Base-by-base conservation (phyloP, 2,888 invertebrate genomes). In the Operophtera brumata region DNA sequence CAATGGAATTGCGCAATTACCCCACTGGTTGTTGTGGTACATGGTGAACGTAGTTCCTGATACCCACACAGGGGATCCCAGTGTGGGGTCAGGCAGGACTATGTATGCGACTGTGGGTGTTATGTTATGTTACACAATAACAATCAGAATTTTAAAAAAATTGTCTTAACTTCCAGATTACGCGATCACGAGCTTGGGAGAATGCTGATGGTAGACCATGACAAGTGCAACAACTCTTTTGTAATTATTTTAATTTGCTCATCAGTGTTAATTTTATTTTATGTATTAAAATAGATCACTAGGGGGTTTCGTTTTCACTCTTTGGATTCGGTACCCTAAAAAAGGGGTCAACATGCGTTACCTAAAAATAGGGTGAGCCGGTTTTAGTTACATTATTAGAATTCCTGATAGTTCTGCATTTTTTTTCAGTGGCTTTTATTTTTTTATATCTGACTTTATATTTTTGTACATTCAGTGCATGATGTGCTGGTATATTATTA, bases 151-250 rank as follows among this genome's bases (percentile, higher is more conserved):
- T n/a, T n/a, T n/a, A n/a, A 20, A 20, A 20, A 3, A 20, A 20
- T 30, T 30, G 7, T 30, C 8, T 26, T 30, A 30, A 9, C 71
- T 91, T 83, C 43, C 86, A 92, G 92, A 90, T 85, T 92, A 91
- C 71, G 92, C 91, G 47, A 91, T 91, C 64, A 91, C 92, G 11
- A 91, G 91, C 68, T 76, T 90, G 48, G 92, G 92, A 25, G 92
- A 91, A 73, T 92, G 92, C 78, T 92, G 84, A 88, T 76, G 45
- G 9, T 9, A 12, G 7, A n/a, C 20, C 13, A 36, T 20, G 6
- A 10, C 20, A 41, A 36, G 2, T 40, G 12, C 13, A 47, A 43
- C 30, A 43, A 41, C 36, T 49, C 41, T 49, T 47, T 47, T 40
- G 42, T 55, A 52, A 55, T 47, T 50, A 35, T 46, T 45, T 51